Percentiles rank a stretch among this genome's conserved stretches.
Conservation (phyloP, 2,797 vertebrate species). For the Sandelia bainsii region DNA sequence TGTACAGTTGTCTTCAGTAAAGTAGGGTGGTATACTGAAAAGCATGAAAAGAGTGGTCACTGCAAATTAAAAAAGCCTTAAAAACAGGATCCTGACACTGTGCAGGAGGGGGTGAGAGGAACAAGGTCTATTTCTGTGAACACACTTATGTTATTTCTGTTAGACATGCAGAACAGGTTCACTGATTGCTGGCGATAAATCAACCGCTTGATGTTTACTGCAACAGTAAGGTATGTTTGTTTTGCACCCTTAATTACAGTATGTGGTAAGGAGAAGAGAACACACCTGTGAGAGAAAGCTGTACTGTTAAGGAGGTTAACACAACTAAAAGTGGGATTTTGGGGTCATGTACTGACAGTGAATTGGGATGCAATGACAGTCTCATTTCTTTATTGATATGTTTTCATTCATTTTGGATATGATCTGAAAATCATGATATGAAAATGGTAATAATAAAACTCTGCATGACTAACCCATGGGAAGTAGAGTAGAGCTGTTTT, state of each 20-base stretch:
- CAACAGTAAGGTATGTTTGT: slow-evolving; percentile 12
- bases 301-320: slow-evolving; percentile 6
- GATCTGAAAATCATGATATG: neutral
- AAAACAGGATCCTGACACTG: slow-evolving; percentile 14
- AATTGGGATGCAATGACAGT: neutral
- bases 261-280: slow-evolving; percentile 5
- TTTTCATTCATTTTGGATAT: neutral
- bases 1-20: neutral
- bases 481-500: neutral
- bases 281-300: slow-evolving; percentile 9
- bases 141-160: slow-evolving; percentile 4
- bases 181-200: slow-evolving; percentile 43
- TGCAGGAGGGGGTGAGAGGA: neutral
- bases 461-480: neutral
- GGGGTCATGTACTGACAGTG: slow-evolving; percentile 28
- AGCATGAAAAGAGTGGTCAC: neutral
- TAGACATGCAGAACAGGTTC: slow-evolving; percentile 48
- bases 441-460: neutral
- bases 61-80: neutral
- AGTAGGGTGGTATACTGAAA: slow-evolving; percentile 5
- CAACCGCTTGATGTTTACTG: slow-evolving; percentile 38
- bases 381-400: slow-evolving; percentile 8
- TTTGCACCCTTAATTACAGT: slow-evolving; percentile 10
- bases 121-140: slow-evolving; percentile 1
- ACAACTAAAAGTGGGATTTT: slow-evolving; percentile 29